These are phyloP conservation scores for Machimus atricapillus DNA, from an alignment of 2,888 invertebrate species.

Conservation along the genomic window DNA sequence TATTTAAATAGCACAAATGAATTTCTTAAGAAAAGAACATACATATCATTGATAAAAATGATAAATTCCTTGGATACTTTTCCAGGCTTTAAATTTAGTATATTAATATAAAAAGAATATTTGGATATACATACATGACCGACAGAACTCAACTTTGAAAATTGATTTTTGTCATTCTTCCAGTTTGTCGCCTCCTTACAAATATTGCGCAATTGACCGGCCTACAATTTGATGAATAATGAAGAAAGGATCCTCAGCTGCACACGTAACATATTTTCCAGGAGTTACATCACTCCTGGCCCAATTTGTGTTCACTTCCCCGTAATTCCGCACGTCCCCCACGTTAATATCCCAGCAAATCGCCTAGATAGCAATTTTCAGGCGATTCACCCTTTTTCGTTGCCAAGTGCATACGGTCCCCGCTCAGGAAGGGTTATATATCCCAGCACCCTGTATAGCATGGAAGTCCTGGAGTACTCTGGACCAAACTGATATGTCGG, in stretches of 20 bases:
- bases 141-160: neutral
- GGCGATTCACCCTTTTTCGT: constrained; percentile 3
- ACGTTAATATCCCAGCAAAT: neutral
- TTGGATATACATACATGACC: too few relatives aligned
- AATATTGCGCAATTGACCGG: neutral
- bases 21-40: too few relatives aligned
- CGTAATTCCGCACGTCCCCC: neutral
- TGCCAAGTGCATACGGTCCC: neutral
- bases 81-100: too few relatives aligned
- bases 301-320: neutral
- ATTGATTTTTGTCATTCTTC: neutral
- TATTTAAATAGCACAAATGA: too few relatives aligned
- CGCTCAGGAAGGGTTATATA: neutral
- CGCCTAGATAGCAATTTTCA: constrained; percentile 17
- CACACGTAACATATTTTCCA: neutral
- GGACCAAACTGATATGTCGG: constrained; percentile 28
- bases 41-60: too few relatives aligned
- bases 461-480: neutral
- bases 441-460: neutral
- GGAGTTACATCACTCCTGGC: neutral
- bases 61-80: too few relatives aligned
- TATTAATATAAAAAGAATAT: too few relatives aligned
- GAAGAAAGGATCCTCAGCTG: neutral
- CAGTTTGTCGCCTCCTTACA: neutral
- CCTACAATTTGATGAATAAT: neutral